Conservation (phyloP, 2,797 vertebrate genomes). For the Champsocephalus esox region DNA sequence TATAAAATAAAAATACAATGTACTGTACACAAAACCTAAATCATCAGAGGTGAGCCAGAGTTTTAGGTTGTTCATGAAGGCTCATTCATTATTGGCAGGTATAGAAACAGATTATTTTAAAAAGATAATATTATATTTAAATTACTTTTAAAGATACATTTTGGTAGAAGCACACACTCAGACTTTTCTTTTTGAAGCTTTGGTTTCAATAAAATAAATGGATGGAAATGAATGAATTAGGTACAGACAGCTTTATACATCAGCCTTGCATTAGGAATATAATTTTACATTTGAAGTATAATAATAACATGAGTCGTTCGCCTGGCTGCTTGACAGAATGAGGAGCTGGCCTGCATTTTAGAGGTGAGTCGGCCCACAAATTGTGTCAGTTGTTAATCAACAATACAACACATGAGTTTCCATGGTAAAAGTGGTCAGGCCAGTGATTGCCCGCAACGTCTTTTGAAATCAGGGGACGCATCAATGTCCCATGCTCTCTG, state of each 20-base stretch:
- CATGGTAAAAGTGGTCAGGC: constrained; percentile 76
- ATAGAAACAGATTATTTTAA: constrained; percentile 9
- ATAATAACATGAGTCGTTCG: constrained; percentile 18
- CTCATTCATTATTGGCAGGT: background rate
- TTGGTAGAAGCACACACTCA: background rate
- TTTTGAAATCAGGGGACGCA: constrained; percentile 57
- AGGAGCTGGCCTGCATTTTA: constrained; percentile 42
- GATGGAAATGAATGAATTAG: constrained; percentile 19
- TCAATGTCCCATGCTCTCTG: constrained; percentile 13
- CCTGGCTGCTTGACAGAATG: constrained; percentile 33
- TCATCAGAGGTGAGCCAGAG: background rate
- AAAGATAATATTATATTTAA: no score
- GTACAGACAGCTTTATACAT: constrained; percentile 10
- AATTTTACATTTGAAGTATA: background rate
- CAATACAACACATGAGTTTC: constrained; percentile 63
- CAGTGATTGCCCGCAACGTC: constrained; percentile 48
- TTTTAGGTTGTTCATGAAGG: constrained; percentile 1
- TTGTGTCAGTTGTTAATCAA: constrained; percentile 75
- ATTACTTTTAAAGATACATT: constrained; percentile 1
- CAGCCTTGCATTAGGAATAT: background rate
- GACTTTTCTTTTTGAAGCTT: background rate
- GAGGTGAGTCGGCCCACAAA: constrained; percentile 70
- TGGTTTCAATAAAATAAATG: background rate
- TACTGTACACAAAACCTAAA: background rate
- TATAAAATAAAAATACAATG: background rate